These are phyloP conservation scores for Hololepta plana DNA, from an alignment of 2,888 invertebrate genomes.

Conservation along the genomic window DNA sequence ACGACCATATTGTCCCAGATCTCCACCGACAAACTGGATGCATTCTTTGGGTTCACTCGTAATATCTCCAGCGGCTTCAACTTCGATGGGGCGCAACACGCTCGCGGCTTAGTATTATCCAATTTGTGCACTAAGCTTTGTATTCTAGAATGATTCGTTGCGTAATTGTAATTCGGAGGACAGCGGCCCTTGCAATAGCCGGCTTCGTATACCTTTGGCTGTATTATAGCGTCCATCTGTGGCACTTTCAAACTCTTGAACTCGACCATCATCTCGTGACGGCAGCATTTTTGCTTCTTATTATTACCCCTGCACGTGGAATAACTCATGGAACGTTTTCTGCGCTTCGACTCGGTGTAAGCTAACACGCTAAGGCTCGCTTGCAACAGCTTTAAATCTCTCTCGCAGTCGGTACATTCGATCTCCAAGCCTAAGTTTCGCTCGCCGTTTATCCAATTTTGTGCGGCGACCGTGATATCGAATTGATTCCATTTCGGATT, in stretches of 20 bases:
- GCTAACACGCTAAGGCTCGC: conserved; percentile 21
- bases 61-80: conserved; percentile 44
- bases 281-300: conserved; percentile 37
- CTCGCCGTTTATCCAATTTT: conserved; percentile 28
- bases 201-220: conserved; percentile 52
- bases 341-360: conserved; percentile 17
- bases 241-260: conserved; percentile 40
- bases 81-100: conserved; percentile 53
- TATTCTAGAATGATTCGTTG: conserved; percentile 50
- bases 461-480: conserved; percentile 35
- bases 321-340: no score
- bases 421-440: conserved; percentile 35
- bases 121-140: conserved; percentile 49
- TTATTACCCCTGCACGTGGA: conserved; percentile 10
- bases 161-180: conserved; percentile 47
- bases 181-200: conserved; percentile 53
- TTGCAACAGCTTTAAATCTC: conserved; percentile 21
- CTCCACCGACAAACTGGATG: conserved; percentile 41
- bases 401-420: conserved; percentile 30
- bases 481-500: conserved; percentile 40
- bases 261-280: conserved; percentile 44
- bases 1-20: conserved; percentile 55
- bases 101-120: conserved; percentile 33
- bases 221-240: conserved; percentile 32
- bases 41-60: conserved; percentile 43